These are phyloP conservation scores for Sebastes matsubarae DNA, from an alignment of 2,797 vertebrate genomes.

Conservation along the genomic window DNA sequence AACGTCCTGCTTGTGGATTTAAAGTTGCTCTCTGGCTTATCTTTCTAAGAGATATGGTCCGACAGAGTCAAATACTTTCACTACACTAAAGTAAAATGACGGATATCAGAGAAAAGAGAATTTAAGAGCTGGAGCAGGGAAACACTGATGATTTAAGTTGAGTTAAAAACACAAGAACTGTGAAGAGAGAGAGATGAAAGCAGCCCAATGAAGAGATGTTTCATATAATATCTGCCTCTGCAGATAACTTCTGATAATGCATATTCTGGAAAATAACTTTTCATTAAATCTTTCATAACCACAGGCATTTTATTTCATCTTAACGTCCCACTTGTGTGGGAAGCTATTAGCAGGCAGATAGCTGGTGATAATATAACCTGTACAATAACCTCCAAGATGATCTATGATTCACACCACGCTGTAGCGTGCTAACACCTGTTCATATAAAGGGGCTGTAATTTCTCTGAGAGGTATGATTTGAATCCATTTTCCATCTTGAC, in stretches of 20 bases:
- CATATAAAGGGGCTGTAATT: constrained; percentile 10
- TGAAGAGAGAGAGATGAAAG: constrained; percentile 30
- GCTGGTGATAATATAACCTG: constrained; percentile 28
- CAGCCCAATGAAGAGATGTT: not conserved
- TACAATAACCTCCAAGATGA: constrained; percentile 39
- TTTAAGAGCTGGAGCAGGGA: not conserved
- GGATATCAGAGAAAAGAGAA: not conserved
- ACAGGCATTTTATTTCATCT: constrained; percentile 1
- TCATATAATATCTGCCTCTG: not conserved
- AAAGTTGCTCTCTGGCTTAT: constrained; percentile 36
- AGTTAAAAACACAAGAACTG: constrained; percentile 14
- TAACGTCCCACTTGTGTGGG: not conserved
- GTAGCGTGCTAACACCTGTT: not conserved
- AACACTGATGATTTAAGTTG: not conserved
- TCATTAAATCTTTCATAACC: constrained; percentile 22
- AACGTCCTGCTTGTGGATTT: constrained; percentile 29
- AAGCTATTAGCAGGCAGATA: constrained; percentile 17
- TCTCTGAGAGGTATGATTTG: constrained; percentile 14
- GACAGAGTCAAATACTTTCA: constrained; percentile 43
- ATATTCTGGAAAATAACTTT: constrained; percentile 31
- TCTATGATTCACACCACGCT: constrained; percentile 27
- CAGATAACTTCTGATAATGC: constrained; percentile 32
- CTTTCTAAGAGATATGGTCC: constrained; percentile 39
- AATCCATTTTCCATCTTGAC: constrained; percentile 1
- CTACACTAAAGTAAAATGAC: constrained; percentile 16